Evolutionary conservation across 2,113 vertebrate species (phyloP).

Genomic region (Progne subis): DNA sequence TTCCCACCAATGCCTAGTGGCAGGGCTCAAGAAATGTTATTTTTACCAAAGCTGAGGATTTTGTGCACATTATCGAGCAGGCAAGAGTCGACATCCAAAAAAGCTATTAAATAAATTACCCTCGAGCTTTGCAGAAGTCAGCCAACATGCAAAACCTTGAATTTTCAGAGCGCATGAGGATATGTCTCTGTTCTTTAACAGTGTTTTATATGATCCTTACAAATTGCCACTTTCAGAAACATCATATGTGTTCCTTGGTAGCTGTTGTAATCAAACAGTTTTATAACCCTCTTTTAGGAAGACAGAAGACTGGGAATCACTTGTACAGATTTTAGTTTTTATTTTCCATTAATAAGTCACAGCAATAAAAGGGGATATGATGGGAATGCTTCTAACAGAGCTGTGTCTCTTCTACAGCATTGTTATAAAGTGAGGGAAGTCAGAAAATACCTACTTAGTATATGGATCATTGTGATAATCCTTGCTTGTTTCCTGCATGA

Average conservation of each 20-base stretch:
- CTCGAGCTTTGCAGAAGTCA: not conserved
- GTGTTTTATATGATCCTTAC: not conserved
- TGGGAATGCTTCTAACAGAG: not conserved
- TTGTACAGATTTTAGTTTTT: not conserved
- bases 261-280: not conserved
- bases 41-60: not conserved
- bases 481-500: not conserved
- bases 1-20: not conserved
- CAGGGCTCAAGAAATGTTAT: not conserved
- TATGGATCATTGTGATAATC: not conserved
- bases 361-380: not conserved
- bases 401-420: not conserved
- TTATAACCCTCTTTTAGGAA: not conserved
- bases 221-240: not conserved
- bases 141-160: rapidly evolving
- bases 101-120: not conserved
- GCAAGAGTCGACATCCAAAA: not conserved
- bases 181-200: not conserved
- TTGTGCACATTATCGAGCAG: not conserved
- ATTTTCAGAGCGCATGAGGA: not conserved
- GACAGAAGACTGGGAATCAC: not conserved
- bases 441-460: not conserved
- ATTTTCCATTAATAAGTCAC: not conserved
- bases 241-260: not conserved
- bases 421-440: not conserved